phyloP scores from a whole-genome alignment of 2,888 invertebrate genomes.

The Pollenia amentaria region DNA sequence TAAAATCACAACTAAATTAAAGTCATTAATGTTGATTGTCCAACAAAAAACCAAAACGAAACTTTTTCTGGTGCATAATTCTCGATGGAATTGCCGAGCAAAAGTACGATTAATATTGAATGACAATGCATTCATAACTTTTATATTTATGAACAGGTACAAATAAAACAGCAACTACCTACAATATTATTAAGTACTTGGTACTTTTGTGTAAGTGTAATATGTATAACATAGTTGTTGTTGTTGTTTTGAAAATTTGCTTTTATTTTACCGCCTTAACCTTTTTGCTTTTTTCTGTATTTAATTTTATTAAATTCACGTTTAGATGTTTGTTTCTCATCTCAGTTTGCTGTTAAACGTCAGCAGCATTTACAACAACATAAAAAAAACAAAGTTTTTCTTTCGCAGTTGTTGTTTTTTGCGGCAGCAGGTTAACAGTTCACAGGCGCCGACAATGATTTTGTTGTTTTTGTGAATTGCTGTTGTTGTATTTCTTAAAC shows the following conservation, averaged over 20 bases:
- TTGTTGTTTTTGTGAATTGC: slow-evolving; percentile 43
- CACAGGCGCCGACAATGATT: slow-evolving; percentile 70
- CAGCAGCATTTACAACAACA: slow-evolving; percentile 42
- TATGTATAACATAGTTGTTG: slow-evolving; percentile 15
- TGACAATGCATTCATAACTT: slow-evolving; percentile 54
- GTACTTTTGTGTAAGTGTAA: slow-evolving; percentile 12
- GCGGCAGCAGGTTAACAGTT: slow-evolving; percentile 71
- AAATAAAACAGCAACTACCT: background rate
- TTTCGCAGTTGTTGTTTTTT: slow-evolving; percentile 13
- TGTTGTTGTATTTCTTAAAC: slow-evolving; percentile 21
- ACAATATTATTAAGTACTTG: slow-evolving; percentile 5
- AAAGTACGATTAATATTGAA: slow-evolving; percentile 46
- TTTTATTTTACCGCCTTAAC: slow-evolving; percentile 68
- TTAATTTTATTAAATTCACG: slow-evolving; percentile 66
- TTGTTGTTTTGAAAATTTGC: slow-evolving; percentile 7
- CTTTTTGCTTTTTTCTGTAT: slow-evolving; percentile 42
- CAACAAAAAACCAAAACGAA: slow-evolving; percentile 33
- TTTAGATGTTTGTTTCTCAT: slow-evolving; percentile 60
- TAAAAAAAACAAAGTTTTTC: background rate
- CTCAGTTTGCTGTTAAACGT: slow-evolving; percentile 49
- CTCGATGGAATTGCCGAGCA: slow-evolving; percentile 10
- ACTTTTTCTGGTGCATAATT: background rate
- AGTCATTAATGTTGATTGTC: slow-evolving; percentile 24
- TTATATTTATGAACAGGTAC: background rate
- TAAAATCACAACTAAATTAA: slow-evolving; percentile 19